Conservation (phyloP, 2,888 invertebrate species). For the Epiblema foenella region DNA sequence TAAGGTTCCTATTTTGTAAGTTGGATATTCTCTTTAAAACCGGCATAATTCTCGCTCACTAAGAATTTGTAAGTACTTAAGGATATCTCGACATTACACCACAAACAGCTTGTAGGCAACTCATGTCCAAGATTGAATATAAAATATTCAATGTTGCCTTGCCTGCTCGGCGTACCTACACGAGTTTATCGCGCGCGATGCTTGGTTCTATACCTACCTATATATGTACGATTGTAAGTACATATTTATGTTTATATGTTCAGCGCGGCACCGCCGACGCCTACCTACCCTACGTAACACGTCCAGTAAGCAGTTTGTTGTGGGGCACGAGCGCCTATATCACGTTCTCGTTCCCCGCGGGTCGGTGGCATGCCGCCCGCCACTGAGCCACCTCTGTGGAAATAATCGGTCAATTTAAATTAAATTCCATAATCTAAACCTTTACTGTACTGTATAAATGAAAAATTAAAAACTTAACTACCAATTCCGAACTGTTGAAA, state of each 20-base stretch:
- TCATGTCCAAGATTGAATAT: slow-evolving; percentile 48
- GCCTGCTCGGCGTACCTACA: slow-evolving; percentile 47
- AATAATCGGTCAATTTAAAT: slow-evolving; percentile 75
- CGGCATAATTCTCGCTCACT: background rate
- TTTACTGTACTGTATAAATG: background rate
- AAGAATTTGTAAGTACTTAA: slow-evolving; percentile 5
- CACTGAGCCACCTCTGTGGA: slow-evolving; percentile 76
- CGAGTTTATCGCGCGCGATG: slow-evolving; percentile 61
- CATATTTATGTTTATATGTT: slow-evolving; percentile 70
- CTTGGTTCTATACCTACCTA: slow-evolving; percentile 52
- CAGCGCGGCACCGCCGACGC: slow-evolving; percentile 71
- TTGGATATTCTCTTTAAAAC: background rate
- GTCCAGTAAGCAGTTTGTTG: slow-evolving; percentile 84
- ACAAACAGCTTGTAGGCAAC: slow-evolving; percentile 29
- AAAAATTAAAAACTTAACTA: background rate
- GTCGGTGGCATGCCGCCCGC: slow-evolving; percentile 75
- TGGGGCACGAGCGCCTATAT: slow-evolving; percentile 83
- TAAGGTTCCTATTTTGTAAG: background rate
- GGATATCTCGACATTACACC: slow-evolving; percentile 12
- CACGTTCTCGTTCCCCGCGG: slow-evolving; percentile 78
- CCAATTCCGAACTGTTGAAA: background rate
- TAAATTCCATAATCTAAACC: slow-evolving; percentile 53
- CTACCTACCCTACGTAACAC: slow-evolving; percentile 73
- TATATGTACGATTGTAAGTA: slow-evolving; percentile 54
- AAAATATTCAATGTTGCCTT: slow-evolving; percentile 51